Evolutionary conservation across 2,113 vertebrate species (phyloP).

Genomic region (Percina caprodes): DNA sequence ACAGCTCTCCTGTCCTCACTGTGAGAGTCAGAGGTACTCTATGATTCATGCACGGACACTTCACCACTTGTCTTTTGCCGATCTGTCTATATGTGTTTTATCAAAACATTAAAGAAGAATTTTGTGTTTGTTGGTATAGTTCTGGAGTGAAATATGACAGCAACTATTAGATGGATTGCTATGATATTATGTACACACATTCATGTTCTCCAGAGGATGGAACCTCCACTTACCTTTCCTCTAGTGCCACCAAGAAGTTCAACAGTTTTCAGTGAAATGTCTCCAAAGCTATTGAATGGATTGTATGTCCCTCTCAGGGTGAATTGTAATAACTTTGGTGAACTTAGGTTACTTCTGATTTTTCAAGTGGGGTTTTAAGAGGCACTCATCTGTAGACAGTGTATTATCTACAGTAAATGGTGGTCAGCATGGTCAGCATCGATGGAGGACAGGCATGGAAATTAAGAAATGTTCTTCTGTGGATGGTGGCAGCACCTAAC

Average conservation of each 20-base stretch:
- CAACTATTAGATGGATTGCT: neutral
- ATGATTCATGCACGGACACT: neutral
- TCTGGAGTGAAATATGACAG: neutral
- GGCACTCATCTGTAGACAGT: no score
- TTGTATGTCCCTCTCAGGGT: neutral
- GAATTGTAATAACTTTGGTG: neutral
- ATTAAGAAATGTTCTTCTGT: no score
- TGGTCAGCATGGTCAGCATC: no score
- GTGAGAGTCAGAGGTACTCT: slow-evolving; percentile 82
- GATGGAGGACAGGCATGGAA: no score
- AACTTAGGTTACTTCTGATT: no score
- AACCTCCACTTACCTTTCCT: neutral
- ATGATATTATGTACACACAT: neutral
- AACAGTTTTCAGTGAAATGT: neutral
- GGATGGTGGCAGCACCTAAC: no score
- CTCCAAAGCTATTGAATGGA: no score
- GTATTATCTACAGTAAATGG: no score
- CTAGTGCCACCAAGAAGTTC: neutral
- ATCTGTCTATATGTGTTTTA: neutral
- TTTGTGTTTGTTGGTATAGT: neutral
- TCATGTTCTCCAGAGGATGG: neutral
- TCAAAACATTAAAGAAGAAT: neutral
- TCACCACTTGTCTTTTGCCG: neutral
- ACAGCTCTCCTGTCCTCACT: slow-evolving; percentile 84
- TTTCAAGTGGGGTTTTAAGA: no score